Base-by-base conservation (phyloP, 2,113 vertebrate genomes). In the Campylorhamphus procurvoides region DNA sequence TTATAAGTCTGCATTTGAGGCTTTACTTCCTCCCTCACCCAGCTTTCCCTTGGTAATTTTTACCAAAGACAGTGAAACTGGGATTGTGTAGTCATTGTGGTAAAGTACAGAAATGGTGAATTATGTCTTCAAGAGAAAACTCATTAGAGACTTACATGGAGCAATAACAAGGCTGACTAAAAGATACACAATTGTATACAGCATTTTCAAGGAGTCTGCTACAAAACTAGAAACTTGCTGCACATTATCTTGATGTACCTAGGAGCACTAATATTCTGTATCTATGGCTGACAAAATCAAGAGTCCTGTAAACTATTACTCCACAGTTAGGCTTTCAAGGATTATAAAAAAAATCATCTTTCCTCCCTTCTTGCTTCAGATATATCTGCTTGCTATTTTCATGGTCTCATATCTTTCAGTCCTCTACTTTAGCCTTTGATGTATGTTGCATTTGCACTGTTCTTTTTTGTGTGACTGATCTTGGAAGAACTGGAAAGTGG, bases 61-160 rank as follows among this genome's bases (percentile, higher is more conserved):
- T 97, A 83, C 96, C 79, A 94, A 94, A 96, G 42, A 27, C 81
- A 29, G 33, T 1, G 33, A 91, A 89, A 91, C 35, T 56, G 15
- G 89, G 25, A 78, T 82, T 95, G 95, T 95, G 35, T 89, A 90
- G n/a, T 80, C 81, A 84, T 64, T 95, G 72, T 33, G 89, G 35
- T 63, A 94, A 93, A 95, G 91, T 83, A 84, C 40, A 78, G 74
- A 94, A 96, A 95, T 95, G 10, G 75, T 91, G 5, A 91, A 93
- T 95, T 94, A 55, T 33, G 9, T 87, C 56, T 94, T 95, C 64
- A 87, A 60, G 18, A 85, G 31, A 91, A 96, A 89, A 94, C 49
- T 23, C 64, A 52, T 78, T 87, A 87, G 59, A 46, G 44, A 83
- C 95, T 94, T 71, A 74, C 59, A 49, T 15, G 7, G 52, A 68